Evolutionary conservation across 2,888 invertebrate genomes (phyloP).

Genomic region (Chymomyza procnemis): DNA sequence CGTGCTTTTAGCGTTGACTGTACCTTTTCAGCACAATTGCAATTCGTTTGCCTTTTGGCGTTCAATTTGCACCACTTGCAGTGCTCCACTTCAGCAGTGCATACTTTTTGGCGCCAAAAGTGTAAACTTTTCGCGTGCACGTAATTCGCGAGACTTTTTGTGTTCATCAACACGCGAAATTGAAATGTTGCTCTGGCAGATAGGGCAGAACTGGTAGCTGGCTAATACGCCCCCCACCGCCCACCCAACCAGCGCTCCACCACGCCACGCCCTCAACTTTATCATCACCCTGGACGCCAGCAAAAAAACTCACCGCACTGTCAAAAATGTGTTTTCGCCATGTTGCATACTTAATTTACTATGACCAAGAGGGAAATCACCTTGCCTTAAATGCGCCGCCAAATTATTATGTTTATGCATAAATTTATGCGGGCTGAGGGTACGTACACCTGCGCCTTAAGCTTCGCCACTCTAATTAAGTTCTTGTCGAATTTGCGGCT

Average conservation of each 20-base stretch:
- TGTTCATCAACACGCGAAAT: background rate
- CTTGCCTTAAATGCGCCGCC: background rate
- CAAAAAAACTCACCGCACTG: background rate
- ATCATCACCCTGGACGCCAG: too few species aligned
- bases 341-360: background rate
- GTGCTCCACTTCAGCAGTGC: slow-evolving; percentile 8
- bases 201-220: too few species aligned
- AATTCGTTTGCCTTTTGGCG: background rate
- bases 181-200: background rate
- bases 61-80: background rate
- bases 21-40: background rate
- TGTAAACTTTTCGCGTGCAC: slow-evolving; percentile 1
- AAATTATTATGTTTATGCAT: background rate
- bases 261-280: too few species aligned
- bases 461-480: background rate
- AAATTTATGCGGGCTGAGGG: background rate
- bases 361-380: background rate
- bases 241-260: too few species aligned
- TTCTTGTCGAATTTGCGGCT: background rate
- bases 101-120: slow-evolving; percentile 18
- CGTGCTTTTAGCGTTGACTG: background rate
- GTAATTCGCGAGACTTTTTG: background rate
- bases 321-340: background rate
- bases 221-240: too few species aligned
- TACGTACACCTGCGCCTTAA: background rate